Evolutionary conservation across 2,888 invertebrate genomes (phyloP).

Genomic region (Callimorpha dominula): DNA sequence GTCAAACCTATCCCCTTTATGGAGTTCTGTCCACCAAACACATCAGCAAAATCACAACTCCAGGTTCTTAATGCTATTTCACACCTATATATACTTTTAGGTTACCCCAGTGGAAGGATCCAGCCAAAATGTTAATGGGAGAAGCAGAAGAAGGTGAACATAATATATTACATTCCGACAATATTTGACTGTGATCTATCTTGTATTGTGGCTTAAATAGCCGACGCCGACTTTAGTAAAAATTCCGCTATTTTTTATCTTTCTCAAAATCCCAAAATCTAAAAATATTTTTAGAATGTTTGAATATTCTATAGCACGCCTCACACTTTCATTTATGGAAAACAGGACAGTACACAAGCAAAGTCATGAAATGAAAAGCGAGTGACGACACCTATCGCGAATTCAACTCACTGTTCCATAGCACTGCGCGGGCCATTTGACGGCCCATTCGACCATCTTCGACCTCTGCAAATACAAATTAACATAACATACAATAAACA

Average conservation of each 20-base stretch:
- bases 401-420: constrained; percentile 93
- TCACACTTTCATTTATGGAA: constrained; percentile 19
- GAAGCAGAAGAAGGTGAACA: not conserved
- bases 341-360: constrained; percentile 33
- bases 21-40: too few relatives aligned
- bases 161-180: not conserved
- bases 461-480: constrained; percentile 86
- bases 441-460: constrained; percentile 93
- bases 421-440: constrained; percentile 92
- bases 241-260: too few relatives aligned
- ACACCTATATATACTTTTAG: too few relatives aligned
- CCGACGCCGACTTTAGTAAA: not conserved
- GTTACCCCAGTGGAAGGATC: too few relatives aligned
- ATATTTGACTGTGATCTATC: too few relatives aligned
- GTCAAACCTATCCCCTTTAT: too few relatives aligned
- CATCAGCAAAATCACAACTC: too few relatives aligned
- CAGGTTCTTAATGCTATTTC: too few relatives aligned
- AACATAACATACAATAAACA: constrained; percentile 14
- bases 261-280: not conserved
- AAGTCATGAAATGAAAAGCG: constrained; percentile 53
- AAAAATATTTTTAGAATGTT: not conserved
- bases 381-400: constrained; percentile 63
- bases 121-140: not conserved
- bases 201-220: not conserved
- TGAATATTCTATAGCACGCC: constrained; percentile 2